phyloP scores from a whole-genome alignment of 2,797 vertebrate species.

The Dicrostonyx torquatus region DNA sequence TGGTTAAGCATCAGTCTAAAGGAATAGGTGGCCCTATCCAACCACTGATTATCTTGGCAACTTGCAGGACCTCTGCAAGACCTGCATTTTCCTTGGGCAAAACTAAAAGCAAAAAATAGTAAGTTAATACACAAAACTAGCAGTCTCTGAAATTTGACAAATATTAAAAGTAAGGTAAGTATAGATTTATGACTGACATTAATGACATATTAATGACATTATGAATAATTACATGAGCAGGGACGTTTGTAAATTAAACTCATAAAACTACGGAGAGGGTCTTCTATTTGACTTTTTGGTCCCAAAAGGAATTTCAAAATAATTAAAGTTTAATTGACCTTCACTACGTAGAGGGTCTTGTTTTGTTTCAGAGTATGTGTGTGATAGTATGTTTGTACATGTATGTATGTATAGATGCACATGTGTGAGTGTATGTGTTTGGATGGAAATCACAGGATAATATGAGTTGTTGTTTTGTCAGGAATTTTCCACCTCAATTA shows the following conservation, averaged over 20 bases:
- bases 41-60: not conserved
- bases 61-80: not conserved
- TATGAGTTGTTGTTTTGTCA: not conserved
- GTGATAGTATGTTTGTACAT: not conserved
- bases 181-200: slow-evolving; percentile 34
- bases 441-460: not conserved
- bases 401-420: not conserved
- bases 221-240: slow-evolving; percentile 12
- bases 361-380: not conserved
- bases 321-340: slow-evolving; percentile 21
- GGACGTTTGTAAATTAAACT: not conserved
- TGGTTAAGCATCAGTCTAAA: not conserved
- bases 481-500: not conserved
- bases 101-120: slow-evolving; percentile 30
- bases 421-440: rapidly evolving
- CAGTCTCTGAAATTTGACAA: slow-evolving; percentile 12
- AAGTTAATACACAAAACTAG: not conserved
- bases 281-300: not conserved
- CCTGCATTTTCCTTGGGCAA: not conserved
- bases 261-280: not conserved
- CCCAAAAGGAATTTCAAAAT: slow-evolving; percentile 34
- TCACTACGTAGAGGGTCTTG: not conserved
- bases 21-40: not conserved
- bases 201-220: slow-evolving; percentile 10
- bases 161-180: not conserved